These are phyloP conservation scores for Tringa solitaria DNA, from an alignment of 2,113 vertebrate genomes.

Conservation along the genomic window DNA sequence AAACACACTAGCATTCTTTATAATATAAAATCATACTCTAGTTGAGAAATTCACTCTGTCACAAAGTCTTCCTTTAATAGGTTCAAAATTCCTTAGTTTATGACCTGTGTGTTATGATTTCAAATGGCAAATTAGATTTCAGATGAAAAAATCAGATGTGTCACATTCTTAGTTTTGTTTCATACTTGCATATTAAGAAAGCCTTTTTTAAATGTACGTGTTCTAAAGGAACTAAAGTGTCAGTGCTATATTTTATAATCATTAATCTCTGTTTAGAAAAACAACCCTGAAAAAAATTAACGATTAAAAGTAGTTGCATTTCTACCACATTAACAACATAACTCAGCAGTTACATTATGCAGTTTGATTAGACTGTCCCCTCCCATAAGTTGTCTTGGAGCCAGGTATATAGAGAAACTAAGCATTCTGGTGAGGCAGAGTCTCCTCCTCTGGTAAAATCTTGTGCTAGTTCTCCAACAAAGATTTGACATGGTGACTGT, in stretches of 20 bases:
- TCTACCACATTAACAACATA: not conserved
- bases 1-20: not conserved
- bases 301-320: not conserved
- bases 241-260: not conserved
- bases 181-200: not conserved
- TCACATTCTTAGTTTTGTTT: not conserved
- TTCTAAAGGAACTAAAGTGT: not conserved
- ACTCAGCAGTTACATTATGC: fast-evolving
- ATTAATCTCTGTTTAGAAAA: not conserved
- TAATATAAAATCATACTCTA: not conserved
- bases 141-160: not conserved
- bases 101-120: not conserved
- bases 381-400: not conserved
- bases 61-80: not conserved
- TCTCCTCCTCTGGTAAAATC: not conserved
- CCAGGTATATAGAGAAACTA: not conserved
- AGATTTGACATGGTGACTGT: not conserved
- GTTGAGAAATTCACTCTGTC: not conserved
- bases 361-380: not conserved
- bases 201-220: not conserved
- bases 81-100: not conserved
- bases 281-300: not conserved
- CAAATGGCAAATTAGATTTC: not conserved
- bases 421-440: not conserved
- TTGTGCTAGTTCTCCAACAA: not conserved